Conservation (phyloP, 2,888 invertebrate species). For the Drosophila niveifrons region DNA sequence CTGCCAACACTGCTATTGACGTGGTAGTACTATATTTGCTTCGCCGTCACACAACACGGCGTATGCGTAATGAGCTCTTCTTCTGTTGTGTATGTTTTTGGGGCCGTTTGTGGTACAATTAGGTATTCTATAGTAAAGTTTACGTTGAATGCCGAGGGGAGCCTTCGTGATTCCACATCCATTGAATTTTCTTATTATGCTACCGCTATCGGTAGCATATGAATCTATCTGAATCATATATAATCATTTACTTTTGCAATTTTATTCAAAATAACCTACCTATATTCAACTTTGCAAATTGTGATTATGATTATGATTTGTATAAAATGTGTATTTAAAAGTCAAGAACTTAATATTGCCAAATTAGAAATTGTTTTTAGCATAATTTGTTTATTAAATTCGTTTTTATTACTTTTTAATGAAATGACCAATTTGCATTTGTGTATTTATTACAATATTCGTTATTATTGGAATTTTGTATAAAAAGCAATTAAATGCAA, state of each 20-base stretch:
- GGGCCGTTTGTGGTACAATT: conserved; percentile 67
- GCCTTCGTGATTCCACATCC: conserved; percentile 44
- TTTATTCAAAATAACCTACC: too few relatives aligned
- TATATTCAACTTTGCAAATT: not conserved
- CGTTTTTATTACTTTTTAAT: conserved; percentile 59
- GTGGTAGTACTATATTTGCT: conserved; percentile 60
- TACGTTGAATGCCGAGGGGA: conserved; percentile 38
- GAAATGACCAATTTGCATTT: conserved; percentile 42
- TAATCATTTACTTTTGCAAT: too few relatives aligned
- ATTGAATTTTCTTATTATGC: not conserved
- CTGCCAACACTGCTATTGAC: conserved; percentile 28
- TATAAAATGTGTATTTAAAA: not conserved
- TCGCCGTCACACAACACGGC: conserved; percentile 55
- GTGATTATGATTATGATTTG: not conserved
- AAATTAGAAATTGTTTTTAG: conserved; percentile 1
- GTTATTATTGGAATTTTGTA: conserved; percentile 47
- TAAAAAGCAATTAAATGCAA: conserved; percentile 62
- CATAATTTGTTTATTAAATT: conserved; percentile 34
- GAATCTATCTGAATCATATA: not conserved
- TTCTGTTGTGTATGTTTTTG: conserved; percentile 41
- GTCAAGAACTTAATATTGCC: not conserved
- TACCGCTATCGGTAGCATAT: not conserved
- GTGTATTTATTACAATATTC: conserved; percentile 44
- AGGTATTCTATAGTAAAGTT: conserved; percentile 69
- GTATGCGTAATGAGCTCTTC: conserved; percentile 74